Evolutionary conservation across 2,113 vertebrate genomes (phyloP).

Genomic region (Tetrao urogallus): DNA sequence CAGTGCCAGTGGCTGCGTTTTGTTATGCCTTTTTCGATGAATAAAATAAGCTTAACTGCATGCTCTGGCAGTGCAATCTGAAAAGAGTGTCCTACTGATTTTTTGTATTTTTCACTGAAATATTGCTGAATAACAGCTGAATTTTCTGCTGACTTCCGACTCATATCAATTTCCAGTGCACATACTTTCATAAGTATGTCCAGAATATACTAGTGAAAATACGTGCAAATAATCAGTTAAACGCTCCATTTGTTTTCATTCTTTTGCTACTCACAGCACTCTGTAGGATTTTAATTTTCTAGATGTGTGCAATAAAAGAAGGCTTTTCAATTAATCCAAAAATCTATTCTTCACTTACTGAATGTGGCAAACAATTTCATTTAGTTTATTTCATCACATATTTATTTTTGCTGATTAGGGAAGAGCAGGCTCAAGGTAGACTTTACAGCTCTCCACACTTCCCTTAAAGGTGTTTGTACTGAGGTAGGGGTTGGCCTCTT

Average conservation of each 20-base stretch:
- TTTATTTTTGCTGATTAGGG: background rate
- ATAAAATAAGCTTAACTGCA: background rate
- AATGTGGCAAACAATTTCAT: background rate
- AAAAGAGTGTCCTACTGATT: background rate
- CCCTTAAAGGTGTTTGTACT: no score
- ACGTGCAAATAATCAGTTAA: background rate
- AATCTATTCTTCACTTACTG: background rate
- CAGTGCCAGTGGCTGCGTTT: background rate
- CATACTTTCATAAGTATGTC: background rate
- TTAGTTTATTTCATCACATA: background rate
- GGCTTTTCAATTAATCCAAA: background rate
- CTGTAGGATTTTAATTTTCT: background rate
- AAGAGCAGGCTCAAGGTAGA: no score
- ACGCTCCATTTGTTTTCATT: background rate
- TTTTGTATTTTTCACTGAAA: slow-evolving; percentile 15
- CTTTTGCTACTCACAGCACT: background rate
- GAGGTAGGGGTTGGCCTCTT: no score
- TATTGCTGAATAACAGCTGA: background rate
- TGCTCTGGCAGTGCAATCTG: background rate
- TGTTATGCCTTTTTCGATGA: background rate
- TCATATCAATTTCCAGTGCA: background rate
- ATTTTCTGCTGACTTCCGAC: background rate
- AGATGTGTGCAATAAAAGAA: background rate
- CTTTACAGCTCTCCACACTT: no score
- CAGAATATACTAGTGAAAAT: background rate